phyloP scores from a whole-genome alignment of 2,797 vertebrate species.

The Chromobotia macracanthus region DNA sequence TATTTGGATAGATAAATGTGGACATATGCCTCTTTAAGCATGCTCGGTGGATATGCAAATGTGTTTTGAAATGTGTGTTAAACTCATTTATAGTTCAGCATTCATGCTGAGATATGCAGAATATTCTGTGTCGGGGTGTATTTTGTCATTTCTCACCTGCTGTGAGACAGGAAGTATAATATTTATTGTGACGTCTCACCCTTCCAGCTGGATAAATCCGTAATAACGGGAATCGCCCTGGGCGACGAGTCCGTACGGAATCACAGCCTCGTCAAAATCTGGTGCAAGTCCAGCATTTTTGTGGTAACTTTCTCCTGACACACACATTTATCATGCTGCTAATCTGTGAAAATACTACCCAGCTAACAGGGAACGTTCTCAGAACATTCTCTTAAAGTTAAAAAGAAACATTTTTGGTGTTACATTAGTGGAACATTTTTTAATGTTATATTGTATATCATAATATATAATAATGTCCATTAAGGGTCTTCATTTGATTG shows the following conservation, averaged over 20 bases:
- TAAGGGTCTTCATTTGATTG: no score
- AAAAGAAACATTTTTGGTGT: no score
- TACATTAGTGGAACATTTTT: no score
- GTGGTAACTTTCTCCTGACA: constrained; percentile 61
- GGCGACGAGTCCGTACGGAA: constrained; percentile 86
- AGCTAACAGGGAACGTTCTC: no score
- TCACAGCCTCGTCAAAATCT: constrained; percentile 86
- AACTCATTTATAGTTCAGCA: background rate
- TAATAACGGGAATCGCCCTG: constrained; percentile 86
- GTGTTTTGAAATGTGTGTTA: no score
- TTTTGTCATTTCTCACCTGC: background rate
- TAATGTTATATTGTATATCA: no score
- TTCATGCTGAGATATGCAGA: constrained; percentile 1
- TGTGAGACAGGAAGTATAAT: background rate
- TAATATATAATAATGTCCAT: no score
- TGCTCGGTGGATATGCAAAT: no score
- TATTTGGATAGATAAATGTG: no score
- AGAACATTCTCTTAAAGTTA: no score
- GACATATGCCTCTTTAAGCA: no score
- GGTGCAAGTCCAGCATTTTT: constrained; percentile 75
- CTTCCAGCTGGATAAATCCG: constrained; percentile 87
- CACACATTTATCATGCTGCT: constrained; percentile 8
- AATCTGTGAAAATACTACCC: background rate
- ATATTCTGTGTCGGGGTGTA: background rate
- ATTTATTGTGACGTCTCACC: constrained; percentile 5